Conservation (phyloP, 2,797 vertebrate genomes). For the Girardinus metallicus region DNA sequence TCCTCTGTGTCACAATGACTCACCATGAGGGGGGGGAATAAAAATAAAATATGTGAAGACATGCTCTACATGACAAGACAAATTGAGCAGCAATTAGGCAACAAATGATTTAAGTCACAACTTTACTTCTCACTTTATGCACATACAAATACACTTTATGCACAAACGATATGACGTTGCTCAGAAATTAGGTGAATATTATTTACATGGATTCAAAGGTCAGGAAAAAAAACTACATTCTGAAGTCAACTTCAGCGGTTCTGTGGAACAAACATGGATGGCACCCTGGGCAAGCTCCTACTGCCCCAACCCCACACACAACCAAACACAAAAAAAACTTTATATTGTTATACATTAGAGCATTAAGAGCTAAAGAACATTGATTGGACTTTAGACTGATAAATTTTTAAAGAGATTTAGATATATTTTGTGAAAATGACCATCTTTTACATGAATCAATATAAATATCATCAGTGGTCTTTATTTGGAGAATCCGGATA, state of each 20-base stretch:
- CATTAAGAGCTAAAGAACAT: not conserved
- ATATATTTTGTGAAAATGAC: not conserved
- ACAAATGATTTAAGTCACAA: constrained; percentile 41
- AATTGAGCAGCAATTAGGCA: constrained; percentile 32
- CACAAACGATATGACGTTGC: constrained; percentile 7
- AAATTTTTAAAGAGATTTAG: not conserved
- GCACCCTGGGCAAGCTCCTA: not conserved
- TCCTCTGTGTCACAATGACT: constrained; percentile 54
- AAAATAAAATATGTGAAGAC: constrained; percentile 23
- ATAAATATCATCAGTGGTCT: not conserved
- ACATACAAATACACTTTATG: constrained; percentile 26
- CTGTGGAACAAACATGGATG: not conserved
- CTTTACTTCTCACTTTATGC: constrained; percentile 55
- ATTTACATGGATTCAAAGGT: not conserved
- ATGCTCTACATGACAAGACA: constrained; percentile 6
- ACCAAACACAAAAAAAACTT: not conserved
- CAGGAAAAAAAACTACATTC: not conserved
- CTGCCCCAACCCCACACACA: not conserved
- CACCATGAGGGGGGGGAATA: constrained; percentile 19
- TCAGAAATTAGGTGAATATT: not conserved
- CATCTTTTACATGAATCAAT: not conserved
- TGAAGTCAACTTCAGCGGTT: not conserved
- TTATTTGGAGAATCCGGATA: not conserved
- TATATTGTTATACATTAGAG: not conserved
- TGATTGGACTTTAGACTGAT: not conserved